Conservation (phyloP, 2,797 vertebrate genomes). For the Lateolabrax maculatus region DNA sequence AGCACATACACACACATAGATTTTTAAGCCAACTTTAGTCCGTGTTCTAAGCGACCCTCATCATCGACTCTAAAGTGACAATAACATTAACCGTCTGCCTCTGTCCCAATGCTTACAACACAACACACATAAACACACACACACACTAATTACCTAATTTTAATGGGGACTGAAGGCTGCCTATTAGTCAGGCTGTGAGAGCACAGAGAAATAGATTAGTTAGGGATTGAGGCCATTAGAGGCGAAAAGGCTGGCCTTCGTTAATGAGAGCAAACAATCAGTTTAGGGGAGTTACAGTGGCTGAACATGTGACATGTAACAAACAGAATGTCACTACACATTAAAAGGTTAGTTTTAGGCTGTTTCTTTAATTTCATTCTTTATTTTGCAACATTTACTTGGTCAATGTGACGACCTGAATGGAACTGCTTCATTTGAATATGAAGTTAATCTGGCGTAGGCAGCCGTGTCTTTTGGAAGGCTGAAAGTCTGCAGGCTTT, state of each 20-base stretch:
- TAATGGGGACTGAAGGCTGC: constrained; percentile 39
- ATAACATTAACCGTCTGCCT: constrained; percentile 15
- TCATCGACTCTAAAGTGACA: not conserved
- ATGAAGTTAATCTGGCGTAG: constrained; percentile 10
- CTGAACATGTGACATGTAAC: not conserved
- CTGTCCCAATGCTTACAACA: not conserved
- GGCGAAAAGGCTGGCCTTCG: constrained; percentile 12
- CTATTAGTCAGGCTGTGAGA: constrained; percentile 40
- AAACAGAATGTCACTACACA: not conserved
- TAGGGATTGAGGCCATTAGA: constrained; percentile 25
- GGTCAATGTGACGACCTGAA: constrained; percentile 10
- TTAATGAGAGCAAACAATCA: constrained; percentile 33
- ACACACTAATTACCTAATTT: constrained; percentile 47
- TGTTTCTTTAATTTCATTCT: not conserved
- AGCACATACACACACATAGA: not conserved
- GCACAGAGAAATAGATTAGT: constrained; percentile 40
- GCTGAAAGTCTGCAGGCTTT: constrained; percentile 33
- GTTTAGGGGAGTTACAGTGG: constrained; percentile 7
- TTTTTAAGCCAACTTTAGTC: not conserved
- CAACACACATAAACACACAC: constrained; percentile 8
- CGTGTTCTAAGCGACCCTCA: not conserved
- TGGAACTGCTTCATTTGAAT: constrained; percentile 19
- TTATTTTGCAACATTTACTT: constrained; percentile 5
- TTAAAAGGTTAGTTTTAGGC: not conserved
- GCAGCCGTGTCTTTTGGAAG: constrained; percentile 8